Evolutionary conservation across 2,888 invertebrate species (phyloP).

Genomic region (Microdon myrmicae): DNA sequence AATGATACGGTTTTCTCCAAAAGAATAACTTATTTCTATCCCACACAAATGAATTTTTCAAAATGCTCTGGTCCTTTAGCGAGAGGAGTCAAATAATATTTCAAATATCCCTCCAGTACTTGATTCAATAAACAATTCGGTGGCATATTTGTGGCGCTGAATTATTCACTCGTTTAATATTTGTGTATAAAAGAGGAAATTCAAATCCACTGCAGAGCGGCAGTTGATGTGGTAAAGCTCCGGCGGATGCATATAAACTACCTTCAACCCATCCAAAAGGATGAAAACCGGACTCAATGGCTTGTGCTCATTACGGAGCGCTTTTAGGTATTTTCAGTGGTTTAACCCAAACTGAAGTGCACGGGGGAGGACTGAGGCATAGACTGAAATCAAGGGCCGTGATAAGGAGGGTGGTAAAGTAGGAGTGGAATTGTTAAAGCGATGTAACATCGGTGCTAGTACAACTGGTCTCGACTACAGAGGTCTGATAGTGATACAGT

Average conservation of each 20-base stretch:
- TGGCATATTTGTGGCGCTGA: constrained; percentile 21
- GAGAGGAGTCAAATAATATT: no score
- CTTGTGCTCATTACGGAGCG: constrained; percentile 32
- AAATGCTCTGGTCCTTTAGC: no score
- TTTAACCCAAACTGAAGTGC: constrained; percentile 23
- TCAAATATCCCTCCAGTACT: no score
- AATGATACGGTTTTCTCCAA: no score
- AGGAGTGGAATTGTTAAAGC: neutral
- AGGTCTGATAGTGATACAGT: constrained; percentile 33
- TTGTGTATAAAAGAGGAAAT: constrained; percentile 6
- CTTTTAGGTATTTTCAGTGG: constrained; percentile 30
- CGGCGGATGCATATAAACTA: constrained; percentile 10
- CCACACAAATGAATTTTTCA: no score
- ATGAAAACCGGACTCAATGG: constrained; percentile 23
- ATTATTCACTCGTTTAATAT: constrained; percentile 27
- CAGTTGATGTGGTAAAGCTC: neutral
- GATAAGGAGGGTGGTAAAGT: neutral
- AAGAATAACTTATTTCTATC: no score
- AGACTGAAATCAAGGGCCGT: neutral
- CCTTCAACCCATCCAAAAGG: constrained; percentile 1
- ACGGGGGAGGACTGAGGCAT: neutral
- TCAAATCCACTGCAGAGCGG: constrained; percentile 7
- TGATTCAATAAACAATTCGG: constrained; percentile 15
- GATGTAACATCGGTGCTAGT: neutral
- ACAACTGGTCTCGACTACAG: neutral